Base-by-base conservation (phyloP, 2,888 invertebrate genomes). In the Acronicta alni region DNA sequence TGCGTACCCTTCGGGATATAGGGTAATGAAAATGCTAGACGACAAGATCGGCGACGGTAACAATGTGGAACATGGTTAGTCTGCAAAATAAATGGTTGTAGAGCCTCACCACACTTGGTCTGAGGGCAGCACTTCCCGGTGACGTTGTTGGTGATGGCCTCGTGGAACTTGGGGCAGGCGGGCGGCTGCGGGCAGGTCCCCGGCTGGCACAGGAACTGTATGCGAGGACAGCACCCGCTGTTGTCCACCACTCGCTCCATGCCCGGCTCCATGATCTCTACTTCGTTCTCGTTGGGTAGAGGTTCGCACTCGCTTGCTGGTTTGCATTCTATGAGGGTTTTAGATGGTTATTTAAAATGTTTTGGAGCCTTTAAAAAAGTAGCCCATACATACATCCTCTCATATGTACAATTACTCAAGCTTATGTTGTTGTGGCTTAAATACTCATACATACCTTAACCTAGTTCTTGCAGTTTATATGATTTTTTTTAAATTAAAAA, bases 201-300 rank as follows among this genome's bases (percentile, higher is more conserved):
- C 0, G 89, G 89, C 23, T 95, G 95, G 75, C 98, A 98, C 2
- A 95, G 80, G 53, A 95, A 87, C 58, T 94, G 94, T 81, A 77
- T 85, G 6, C 93, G 92, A 0, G 97, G 96, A 81, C 98, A 98
- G 83, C 98, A 98, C 0, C 97, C 97, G 30, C 80, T 78, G 48
- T 43, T 52, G 82, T 92, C 92, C 2, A 91, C 55, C 2, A 85
- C 65, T 0, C 95, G 89, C 62, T 95, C 94, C 89, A 96, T 96
- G 16, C 97, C 97, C 0, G 95, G 95, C 67, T 95, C 94, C 17
- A 96, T 75, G 26, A 93, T 84, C 47, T 92, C 90, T 15, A 93
- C 87, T 52, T 93, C 95, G 65, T 77, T 90, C 62, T 87, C 86
- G 2, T 83, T 77, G 0, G 88, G 85, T 1, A 95, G 77, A 0